A percentile compares a stretch with the other conserved stretches of the same genome.
Evolutionary conservation across 2,888 invertebrate species (phyloP).

Genomic region (Crepidodera aurea): DNA sequence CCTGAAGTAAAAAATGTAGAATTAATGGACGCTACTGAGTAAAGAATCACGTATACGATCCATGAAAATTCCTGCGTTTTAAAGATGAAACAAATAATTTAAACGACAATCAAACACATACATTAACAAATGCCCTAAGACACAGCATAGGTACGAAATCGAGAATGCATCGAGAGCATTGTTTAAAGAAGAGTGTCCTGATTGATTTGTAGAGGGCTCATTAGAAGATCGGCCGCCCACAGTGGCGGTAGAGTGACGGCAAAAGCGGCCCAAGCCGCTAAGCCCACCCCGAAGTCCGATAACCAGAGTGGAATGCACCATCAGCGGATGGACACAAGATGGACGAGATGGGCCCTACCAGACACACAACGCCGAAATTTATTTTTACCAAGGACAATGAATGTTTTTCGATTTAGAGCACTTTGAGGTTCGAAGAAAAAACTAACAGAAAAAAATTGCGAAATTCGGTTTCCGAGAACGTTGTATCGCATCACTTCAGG

Average conservation of each 20-base stretch:
- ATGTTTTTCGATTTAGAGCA: slow-evolving; percentile 6
- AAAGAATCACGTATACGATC: too few relatives aligned
- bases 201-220: slow-evolving; percentile 60
- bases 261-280: slow-evolving; percentile 48
- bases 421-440: neutral
- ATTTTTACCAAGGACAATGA: slow-evolving; percentile 22
- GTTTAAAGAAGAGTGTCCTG: slow-evolving; percentile 44
- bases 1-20: too few relatives aligned
- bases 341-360: slow-evolving; percentile 22
- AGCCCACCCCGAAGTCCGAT: slow-evolving; percentile 57
- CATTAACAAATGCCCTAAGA: too few relatives aligned
- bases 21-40: too few relatives aligned
- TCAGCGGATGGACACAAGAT: slow-evolving; percentile 19
- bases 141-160: slow-evolving; percentile 22
- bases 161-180: slow-evolving; percentile 35
- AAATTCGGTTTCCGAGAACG: neutral
- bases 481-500: too few relatives aligned
- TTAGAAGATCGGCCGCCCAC: slow-evolving; percentile 56
- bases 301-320: slow-evolving; percentile 53
- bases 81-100: too few relatives aligned
- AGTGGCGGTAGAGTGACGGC: slow-evolving; percentile 45
- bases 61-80: too few relatives aligned
- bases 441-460: neutral
- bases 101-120: too few relatives aligned
- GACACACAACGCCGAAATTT: neutral